A percentile compares a stretch with the other conserved stretches of the same genome.
Conservation (phyloP, 2,797 vertebrate genomes). For the Schizopygopsis pylzovi region DNA sequence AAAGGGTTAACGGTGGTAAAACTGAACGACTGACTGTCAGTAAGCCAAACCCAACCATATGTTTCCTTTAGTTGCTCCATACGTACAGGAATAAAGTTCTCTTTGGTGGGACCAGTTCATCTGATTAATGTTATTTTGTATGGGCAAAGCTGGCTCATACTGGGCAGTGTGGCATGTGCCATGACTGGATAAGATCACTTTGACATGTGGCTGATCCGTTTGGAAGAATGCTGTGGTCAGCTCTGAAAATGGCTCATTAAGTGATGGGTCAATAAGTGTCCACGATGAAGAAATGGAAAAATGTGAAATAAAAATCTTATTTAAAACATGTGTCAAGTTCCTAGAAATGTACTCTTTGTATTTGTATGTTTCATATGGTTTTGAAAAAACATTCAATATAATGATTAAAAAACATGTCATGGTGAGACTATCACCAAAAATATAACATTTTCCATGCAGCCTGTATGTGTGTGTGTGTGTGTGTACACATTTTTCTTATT, state of each 20-base stretch:
- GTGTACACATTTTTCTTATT: too few relatives aligned
- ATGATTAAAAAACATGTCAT: neutral
- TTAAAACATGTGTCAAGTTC: neutral
- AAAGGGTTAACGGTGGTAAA: slow-evolving; percentile 30
- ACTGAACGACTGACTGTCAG: slow-evolving; percentile 9
- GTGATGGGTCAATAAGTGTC: slow-evolving; percentile 23
- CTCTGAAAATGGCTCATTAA: slow-evolving; percentile 17
- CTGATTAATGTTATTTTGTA: slow-evolving; percentile 21
- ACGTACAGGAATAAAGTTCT: slow-evolving; percentile 14
- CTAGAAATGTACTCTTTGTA: neutral
- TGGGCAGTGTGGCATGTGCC: slow-evolving; percentile 7
- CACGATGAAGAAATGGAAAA: slow-evolving; percentile 9
- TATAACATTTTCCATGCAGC: neutral
- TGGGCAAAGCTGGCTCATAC: slow-evolving; percentile 17
- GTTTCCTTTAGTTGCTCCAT: slow-evolving; percentile 17
- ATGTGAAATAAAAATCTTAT: neutral
- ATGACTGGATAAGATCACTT: slow-evolving; percentile 32
- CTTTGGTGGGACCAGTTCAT: slow-evolving; percentile 5
- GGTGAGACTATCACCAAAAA: neutral
- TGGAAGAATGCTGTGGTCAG: slow-evolving; percentile 28
- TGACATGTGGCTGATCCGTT: slow-evolving; percentile 35
- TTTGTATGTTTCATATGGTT: neutral
- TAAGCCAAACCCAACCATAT: slow-evolving; percentile 25
- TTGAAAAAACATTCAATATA: neutral
- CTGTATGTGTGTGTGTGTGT: neutral